These are phyloP conservation scores for Eristalinus sepulchralis DNA, from an alignment of 2,888 invertebrate genomes.

Conservation along the genomic window DNA sequence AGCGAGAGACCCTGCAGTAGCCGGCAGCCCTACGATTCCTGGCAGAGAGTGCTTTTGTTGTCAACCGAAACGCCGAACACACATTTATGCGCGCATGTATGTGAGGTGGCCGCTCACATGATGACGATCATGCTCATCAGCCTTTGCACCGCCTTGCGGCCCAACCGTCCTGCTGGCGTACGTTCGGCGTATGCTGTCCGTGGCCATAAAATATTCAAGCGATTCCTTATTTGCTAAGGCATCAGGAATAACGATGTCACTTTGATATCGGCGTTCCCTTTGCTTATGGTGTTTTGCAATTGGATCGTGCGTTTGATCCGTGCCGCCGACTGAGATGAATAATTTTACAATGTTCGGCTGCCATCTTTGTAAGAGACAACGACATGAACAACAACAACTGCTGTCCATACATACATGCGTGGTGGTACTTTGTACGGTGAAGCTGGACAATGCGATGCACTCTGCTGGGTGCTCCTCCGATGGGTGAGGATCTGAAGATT, in stretches of 20 bases:
- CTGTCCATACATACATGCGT: neutral
- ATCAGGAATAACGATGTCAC: slow-evolving; percentile 72
- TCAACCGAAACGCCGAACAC: slow-evolving; percentile 66
- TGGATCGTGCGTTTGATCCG: slow-evolving; percentile 64
- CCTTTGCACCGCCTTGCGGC: slow-evolving; percentile 72
- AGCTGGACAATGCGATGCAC: neutral
- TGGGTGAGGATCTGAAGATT: neutral
- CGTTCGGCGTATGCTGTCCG: slow-evolving; percentile 75
- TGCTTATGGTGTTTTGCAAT: slow-evolving; percentile 71
- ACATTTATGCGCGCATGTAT: slow-evolving; percentile 53
- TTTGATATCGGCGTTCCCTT: slow-evolving; percentile 70
- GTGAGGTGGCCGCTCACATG: slow-evolving; percentile 64
- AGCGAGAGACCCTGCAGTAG: neutral
- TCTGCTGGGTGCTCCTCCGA: neutral
- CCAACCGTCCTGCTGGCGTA: slow-evolving; percentile 64
- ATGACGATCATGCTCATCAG: slow-evolving; percentile 64
- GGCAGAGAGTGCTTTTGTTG: slow-evolving; percentile 61
- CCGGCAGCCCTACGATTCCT: slow-evolving; percentile 68
- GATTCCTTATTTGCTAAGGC: slow-evolving; percentile 73
- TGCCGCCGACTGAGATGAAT: slow-evolving; percentile 70
- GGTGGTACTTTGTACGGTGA: neutral
- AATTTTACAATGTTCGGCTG: slow-evolving; percentile 71
- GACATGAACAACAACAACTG: neutral
- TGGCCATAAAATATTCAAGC: slow-evolving; percentile 73
- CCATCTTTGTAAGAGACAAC: slow-evolving; percentile 53